Percentiles rank a stretch among this genome's conserved stretches.
phyloP scores from a whole-genome alignment of 2,888 invertebrate genomes.

The Eucera pruinosa region DNA sequence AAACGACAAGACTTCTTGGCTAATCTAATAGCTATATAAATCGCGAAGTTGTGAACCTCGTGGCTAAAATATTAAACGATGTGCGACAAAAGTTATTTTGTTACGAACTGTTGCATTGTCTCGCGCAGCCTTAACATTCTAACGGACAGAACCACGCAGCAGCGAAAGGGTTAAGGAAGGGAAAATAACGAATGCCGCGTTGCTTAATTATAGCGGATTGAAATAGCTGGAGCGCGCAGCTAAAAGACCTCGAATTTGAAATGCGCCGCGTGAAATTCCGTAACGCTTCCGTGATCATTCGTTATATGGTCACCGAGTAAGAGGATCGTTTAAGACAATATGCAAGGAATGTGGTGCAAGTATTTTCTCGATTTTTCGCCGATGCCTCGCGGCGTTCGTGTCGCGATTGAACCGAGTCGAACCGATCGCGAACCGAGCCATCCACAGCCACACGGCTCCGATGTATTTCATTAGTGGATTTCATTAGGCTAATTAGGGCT shows the following conservation, averaged over 20 bases:
- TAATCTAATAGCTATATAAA: too few relatives aligned
- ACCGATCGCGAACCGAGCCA: slow-evolving; percentile 1
- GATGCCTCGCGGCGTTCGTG: not conserved
- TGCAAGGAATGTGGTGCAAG: not conserved
- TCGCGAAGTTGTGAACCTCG: too few relatives aligned
- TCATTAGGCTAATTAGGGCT: slow-evolving; percentile 70
- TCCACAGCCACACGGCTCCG: slow-evolving; percentile 19
- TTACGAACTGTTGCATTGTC: too few relatives aligned
- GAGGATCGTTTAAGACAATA: slow-evolving; percentile 16
- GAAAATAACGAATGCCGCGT: not conserved
- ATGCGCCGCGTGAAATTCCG: slow-evolving; percentile 12
- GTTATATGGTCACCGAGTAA: slow-evolving; percentile 33
- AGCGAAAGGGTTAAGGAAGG: too few relatives aligned
- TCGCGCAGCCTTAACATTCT: too few relatives aligned
- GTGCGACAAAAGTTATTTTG: too few relatives aligned
- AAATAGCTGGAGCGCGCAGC: not conserved
- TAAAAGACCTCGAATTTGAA: slow-evolving; percentile 1
- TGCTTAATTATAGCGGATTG: not conserved
- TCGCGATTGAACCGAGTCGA: slow-evolving; percentile 3
- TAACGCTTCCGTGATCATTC: slow-evolving; percentile 26
- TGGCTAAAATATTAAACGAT: too few relatives aligned
- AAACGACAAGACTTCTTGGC: too few relatives aligned
- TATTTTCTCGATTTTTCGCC: not conserved
- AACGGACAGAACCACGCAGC: too few relatives aligned
- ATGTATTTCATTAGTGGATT: slow-evolving; percentile 65